Base-by-base conservation (phyloP, 2,888 invertebrate species). In the Cataglyphis albicans region DNA sequence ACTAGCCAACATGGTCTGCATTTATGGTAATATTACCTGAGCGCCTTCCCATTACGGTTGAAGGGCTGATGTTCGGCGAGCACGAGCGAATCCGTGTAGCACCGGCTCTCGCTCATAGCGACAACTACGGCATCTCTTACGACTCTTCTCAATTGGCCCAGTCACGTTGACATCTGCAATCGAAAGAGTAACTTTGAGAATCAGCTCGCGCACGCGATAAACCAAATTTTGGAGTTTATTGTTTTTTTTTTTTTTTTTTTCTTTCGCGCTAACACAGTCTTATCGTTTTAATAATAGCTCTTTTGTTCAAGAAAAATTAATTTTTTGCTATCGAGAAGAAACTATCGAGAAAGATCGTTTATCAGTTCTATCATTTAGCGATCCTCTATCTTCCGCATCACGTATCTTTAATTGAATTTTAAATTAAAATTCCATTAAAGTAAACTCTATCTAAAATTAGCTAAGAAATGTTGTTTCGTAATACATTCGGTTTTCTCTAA, bases 41-140 rank as follows among this genome's bases (percentile, higher is more conserved):
- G 90, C 90, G 92, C 90, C 91, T 94, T 93, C 91, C 94, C 94
- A 94, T 94, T 93, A 91, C 94, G 92, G 90, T 91, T 92, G 90
- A 92, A 92, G 86, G 90, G 89, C 86, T 90, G 91, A 87, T 91
- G 91, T 90, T 93, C 91, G 87, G 87, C 84, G 86, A 90, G 89
- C 88, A 90, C 89, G 80, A 91, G 86, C 89, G 90, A 89, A 84
- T 90, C 90, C 83, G 83, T 87, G 91, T 89, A 90, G 89, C 90
- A 90, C 86, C 88, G 93, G 85, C 90, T 90, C 86, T 89, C 88
- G 90, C 81, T 92, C 91, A 93, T 92, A 87, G 87, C 90, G 90
- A 86, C 75, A 84, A 81, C 82, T 83, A 75, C 91, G 84, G 84
- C 90, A 90, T 90, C 88, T 52, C 52, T 52, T n/a, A 85, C 90